phyloP scores from a whole-genome alignment of 2,113 vertebrate species.

The Hippoglossus stenolepis region DNA sequence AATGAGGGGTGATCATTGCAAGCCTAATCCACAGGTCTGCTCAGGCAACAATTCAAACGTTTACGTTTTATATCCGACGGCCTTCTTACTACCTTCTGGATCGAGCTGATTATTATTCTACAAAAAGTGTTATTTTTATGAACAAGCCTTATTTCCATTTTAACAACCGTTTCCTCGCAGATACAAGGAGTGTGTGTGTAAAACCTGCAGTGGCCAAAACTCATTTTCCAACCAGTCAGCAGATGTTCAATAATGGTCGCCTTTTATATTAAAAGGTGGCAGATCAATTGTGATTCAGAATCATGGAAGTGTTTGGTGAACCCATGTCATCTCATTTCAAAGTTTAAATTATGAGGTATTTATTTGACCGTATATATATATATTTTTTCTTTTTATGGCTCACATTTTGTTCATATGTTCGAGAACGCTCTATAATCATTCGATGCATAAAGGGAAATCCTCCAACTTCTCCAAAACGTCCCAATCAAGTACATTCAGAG shows the following conservation, averaged over 20 bases:
- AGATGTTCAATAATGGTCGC: conserved; percentile 21
- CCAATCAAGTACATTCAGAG: background rate
- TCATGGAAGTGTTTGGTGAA: conserved; percentile 11
- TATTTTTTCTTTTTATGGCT: conserved; percentile 1
- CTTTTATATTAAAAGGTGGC: conserved; percentile 76
- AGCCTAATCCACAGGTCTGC: conserved; percentile 83
- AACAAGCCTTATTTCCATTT: conserved; percentile 9
- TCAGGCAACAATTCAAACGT: conserved; percentile 12
- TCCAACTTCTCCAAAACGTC: background rate
- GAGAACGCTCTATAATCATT: background rate
- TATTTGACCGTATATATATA: conserved; percentile 28
- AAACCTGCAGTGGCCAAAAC: conserved; percentile 7
- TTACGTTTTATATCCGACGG: background rate
- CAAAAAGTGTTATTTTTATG: background rate
- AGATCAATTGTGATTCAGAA: conserved; percentile 26
- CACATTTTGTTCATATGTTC: conserved; percentile 22
- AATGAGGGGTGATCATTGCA: conserved; percentile 86
- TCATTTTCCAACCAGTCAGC: conserved; percentile 21
- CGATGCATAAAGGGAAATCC: conserved; percentile 22
- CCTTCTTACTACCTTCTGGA: conserved; percentile 2
- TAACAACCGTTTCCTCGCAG: background rate
- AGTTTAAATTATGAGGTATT: conserved; percentile 52
- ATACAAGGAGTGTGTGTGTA: background rate
- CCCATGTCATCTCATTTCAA: conserved; percentile 42
- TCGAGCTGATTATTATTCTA: background rate